These are phyloP conservation scores for Motacilla tschutschensis DNA, from an alignment of 2,113 vertebrate genomes.

Conservation along the genomic window DNA sequence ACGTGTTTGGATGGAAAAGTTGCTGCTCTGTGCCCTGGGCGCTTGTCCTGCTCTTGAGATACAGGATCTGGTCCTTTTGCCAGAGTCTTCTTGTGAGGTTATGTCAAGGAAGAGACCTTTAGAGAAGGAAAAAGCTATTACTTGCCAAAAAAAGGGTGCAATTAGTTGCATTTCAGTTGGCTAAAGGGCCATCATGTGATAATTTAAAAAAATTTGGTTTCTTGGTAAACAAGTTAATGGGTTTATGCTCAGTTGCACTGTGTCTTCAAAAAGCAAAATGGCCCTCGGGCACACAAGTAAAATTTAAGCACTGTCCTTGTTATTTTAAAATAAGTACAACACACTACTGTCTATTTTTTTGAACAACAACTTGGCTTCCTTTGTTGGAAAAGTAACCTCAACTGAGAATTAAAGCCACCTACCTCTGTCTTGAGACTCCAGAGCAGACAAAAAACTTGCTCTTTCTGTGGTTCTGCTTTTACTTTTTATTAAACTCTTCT, in stretches of 20 bases:
- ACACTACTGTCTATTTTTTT: not conserved
- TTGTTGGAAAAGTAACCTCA: constrained; percentile 1
- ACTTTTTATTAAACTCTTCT: not conserved
- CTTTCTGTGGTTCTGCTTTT: not conserved
- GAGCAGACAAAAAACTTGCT: not conserved
- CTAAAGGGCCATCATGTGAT: constrained; percentile 12
- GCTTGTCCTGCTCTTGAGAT: not conserved
- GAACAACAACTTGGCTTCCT: constrained; percentile 24
- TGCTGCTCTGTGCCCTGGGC: not conserved
- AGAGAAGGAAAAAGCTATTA: not conserved
- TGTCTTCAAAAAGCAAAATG: constrained; percentile 13
- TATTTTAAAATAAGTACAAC: constrained; percentile 20
- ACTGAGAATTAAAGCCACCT: constrained; percentile 13
- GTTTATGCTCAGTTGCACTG: constrained; percentile 1
- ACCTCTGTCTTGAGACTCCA: not conserved
- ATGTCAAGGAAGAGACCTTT: not conserved
- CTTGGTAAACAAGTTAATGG: constrained; percentile 43
- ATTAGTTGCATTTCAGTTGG: constrained; percentile 4
- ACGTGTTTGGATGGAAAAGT: not conserved
- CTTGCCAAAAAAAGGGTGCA: not conserved
- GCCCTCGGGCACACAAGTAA: not conserved
- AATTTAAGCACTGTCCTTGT: constrained; percentile 12
- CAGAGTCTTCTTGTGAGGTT: not conserved
- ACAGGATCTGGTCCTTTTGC: not conserved
- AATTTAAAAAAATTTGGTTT: not conserved